Conservation (phyloP, 2,113 vertebrate genomes). For the Chloropsis cyanopogon region DNA sequence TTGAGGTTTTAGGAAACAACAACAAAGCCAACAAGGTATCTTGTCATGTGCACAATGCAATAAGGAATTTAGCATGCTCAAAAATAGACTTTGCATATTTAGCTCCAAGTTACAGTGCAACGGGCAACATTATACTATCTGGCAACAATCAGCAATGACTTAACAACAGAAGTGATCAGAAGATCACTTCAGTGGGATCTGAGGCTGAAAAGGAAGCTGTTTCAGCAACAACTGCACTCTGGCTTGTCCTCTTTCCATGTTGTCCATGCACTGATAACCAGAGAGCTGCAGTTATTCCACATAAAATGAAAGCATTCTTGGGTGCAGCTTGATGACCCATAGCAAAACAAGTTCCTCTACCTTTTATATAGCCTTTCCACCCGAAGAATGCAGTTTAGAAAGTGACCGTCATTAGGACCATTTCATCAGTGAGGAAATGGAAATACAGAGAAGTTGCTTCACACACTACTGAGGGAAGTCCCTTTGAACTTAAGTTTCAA, state of each 20-base stretch:
- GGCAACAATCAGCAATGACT: background rate
- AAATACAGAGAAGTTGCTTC: background rate
- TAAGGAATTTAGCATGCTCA: background rate
- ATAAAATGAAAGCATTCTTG: background rate
- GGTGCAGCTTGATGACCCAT: background rate
- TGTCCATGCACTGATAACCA: background rate
- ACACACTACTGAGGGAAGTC: background rate
- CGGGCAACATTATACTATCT: background rate
- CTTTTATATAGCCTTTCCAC: background rate
- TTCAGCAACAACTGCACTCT: background rate
- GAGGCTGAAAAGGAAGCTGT: background rate
- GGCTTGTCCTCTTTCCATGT: background rate
- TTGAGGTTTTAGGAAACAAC: background rate
- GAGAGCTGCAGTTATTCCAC: background rate
- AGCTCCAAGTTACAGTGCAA: background rate
- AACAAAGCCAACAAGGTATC: background rate
- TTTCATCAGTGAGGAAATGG: background rate
- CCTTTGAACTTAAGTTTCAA: background rate
- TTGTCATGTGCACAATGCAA: background rate
- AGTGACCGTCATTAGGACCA: background rate
- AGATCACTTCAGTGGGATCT: background rate
- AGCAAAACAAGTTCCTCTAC: background rate
- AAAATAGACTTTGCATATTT: background rate
- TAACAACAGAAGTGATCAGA: background rate
- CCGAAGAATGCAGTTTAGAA: background rate